Base-by-base conservation (phyloP, 1,140 invertebrate species). In the Neocloeon triangulifer region DNA sequence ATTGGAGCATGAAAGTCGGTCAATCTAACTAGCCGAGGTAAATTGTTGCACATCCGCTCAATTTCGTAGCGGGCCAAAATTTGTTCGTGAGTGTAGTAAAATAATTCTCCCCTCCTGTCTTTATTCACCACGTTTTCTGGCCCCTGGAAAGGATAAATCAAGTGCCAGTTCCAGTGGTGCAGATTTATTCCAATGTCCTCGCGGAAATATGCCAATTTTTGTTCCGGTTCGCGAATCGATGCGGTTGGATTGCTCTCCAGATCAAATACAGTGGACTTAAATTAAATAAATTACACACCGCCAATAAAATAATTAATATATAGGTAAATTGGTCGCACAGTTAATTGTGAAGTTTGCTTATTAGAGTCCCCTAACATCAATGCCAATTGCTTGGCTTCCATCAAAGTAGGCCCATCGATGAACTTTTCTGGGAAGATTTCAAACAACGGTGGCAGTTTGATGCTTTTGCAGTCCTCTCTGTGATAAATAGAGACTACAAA, bases 391-490 rank as follows among this genome's bases (percentile, higher is more conserved):
- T 69, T 58, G 1, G 71, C 67, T 21, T 59, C 48, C 0, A 61
- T 46, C 46, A 80, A 73, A 3, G 78, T 62, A 26, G 65, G 61
- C 6, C 71, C 63, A 41, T 78, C 74, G 39, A 81, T 54, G 47
- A 69, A 80, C 43, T 78, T 76, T 34, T 77, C 74, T 2, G 77
- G 77, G 44, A 81, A 80, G 10, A 66, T 58, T 43, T 76, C 66
- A 23, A 61, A 58, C 25, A 79, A 62, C 0, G 66, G 63, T 2
- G 77, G 76, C 31, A 81, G 45, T 31, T 64, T 61, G 3, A 80
- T 34, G 32, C 69, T 57, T 43, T 70, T 70, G 0, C 75, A 79
- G 41, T 81, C 77, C 0, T 60, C 53, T 16, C 74, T 67, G 58
- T 80, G 73, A 0, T n/a, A n/a, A n/a, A n/a, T n/a, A n/a, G 73